Evolutionary conservation across 2,797 vertebrate genomes (phyloP).

Genomic region (Gymnoscopelus microlampas): DNA sequence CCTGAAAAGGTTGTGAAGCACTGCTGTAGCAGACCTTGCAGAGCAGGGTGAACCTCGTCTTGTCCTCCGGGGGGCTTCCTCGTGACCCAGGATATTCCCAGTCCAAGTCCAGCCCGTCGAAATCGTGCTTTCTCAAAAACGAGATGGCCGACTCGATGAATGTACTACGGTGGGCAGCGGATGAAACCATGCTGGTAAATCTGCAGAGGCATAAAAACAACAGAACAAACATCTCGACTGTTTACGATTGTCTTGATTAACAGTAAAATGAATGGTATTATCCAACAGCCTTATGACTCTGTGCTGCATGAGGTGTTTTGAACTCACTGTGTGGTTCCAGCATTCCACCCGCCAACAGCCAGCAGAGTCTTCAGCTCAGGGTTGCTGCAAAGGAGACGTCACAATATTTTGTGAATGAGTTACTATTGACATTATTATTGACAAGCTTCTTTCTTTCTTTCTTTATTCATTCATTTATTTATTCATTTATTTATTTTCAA

Average conservation of each 20-base stretch:
- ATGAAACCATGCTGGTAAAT: constrained; percentile 79
- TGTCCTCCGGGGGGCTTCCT: constrained; percentile 81
- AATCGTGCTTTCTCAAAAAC: constrained; percentile 77
- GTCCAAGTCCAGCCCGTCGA: constrained; percentile 86
- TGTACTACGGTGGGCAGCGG: constrained; percentile 63
- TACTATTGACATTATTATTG: too few relatives aligned
- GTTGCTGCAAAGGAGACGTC: constrained; percentile 71
- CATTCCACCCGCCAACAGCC: constrained; percentile 86
- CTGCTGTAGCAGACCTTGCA: constrained; percentile 55
- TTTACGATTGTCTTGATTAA: neutral
- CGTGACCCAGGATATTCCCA: constrained; percentile 85
- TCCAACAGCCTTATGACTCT: neutral
- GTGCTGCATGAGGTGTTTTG: neutral
- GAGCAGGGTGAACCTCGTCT: constrained; percentile 77
- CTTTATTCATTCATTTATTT: too few relatives aligned
- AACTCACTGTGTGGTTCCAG: constrained; percentile 80
- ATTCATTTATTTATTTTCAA: too few relatives aligned
- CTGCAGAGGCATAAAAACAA: constrained; percentile 52
- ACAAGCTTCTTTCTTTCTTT: too few relatives aligned
- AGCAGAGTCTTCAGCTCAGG: constrained; percentile 80
- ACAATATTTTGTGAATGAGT: too few relatives aligned
- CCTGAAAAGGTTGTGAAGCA: too few relatives aligned
- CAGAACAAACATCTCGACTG: neutral
- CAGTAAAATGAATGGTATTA: neutral
- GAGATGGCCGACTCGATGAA: constrained; percentile 81